Percentiles rank a stretch among this genome's conserved stretches.
phyloP scores from a whole-genome alignment of 2,888 invertebrate species.

The Yponomeuta plumbellus region DNA sequence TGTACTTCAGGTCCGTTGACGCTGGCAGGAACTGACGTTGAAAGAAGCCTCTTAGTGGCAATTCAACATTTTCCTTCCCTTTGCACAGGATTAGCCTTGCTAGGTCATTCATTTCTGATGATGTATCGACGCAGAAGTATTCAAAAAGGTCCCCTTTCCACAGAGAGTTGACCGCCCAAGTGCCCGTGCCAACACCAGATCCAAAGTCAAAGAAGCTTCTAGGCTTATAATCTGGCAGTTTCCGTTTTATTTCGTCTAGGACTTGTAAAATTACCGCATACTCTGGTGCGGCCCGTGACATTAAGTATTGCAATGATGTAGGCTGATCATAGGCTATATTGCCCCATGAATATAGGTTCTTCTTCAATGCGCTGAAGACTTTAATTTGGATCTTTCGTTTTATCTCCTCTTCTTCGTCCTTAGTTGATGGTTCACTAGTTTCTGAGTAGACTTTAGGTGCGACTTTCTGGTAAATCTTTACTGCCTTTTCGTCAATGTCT shows the following conservation, averaged over 20 bases:
- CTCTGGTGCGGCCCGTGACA: conserved; percentile 83
- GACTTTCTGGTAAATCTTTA: conserved; percentile 53
- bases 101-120: conserved; percentile 88
- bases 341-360: conserved; percentile 83
- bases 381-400: conserved; percentile 69
- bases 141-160: conserved; percentile 87
- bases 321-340: conserved; percentile 81
- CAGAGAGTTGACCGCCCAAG: conserved; percentile 86
- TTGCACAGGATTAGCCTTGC: conserved; percentile 82
- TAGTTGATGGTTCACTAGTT: conserved; percentile 35
- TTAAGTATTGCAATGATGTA: conserved; percentile 82
- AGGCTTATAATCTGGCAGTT: conserved; percentile 83
- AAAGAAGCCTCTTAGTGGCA: conserved; percentile 78
- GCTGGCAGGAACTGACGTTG: conserved; percentile 90
- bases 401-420: conserved; percentile 52
- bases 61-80: conserved; percentile 78
- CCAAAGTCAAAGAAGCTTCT: conserved; percentile 92
- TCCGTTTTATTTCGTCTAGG: conserved; percentile 82
- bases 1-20: conserved; percentile 78
- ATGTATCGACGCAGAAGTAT: conserved; percentile 90
- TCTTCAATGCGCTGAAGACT: conserved; percentile 75
- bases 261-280: conserved; percentile 84
- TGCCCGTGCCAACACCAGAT: conserved; percentile 90
- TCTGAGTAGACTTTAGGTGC: conserved; percentile 46
- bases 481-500: conserved; percentile 62